Conservation (phyloP, 2,113 vertebrate species). For the Dryoscopus gambensis region DNA sequence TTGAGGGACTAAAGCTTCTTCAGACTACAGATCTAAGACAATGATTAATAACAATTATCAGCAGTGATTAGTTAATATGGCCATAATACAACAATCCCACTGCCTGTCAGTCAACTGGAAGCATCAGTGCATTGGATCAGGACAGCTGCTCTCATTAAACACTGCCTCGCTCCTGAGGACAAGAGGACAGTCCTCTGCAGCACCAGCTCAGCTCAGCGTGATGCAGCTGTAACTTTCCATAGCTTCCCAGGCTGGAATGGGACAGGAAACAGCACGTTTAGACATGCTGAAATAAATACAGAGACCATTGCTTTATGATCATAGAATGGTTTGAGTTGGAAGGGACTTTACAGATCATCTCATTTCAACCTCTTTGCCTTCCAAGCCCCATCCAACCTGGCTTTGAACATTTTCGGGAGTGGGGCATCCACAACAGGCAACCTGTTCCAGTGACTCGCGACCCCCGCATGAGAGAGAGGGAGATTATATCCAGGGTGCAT, state of each 20-base stretch:
- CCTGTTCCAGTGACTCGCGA: background rate
- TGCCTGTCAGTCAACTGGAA: background rate
- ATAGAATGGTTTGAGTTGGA: background rate
- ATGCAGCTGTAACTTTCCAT: background rate
- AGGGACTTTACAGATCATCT: background rate
- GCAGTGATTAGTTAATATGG: background rate
- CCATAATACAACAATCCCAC: constrained; percentile 19
- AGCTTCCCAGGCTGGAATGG: background rate
- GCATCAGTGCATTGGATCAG: background rate
- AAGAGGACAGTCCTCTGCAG: background rate
- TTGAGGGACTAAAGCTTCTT: background rate
- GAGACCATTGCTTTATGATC: background rate
- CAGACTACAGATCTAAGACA: background rate
- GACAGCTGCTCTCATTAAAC: background rate
- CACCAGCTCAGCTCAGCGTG: background rate
- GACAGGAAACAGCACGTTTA: background rate
- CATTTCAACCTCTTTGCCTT: background rate
- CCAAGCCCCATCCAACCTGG: background rate
- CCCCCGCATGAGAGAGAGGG: background rate
- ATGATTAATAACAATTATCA: constrained; percentile 21
- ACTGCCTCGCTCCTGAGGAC: background rate
- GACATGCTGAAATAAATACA: background rate
- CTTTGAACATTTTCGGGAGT: background rate
- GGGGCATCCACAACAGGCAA: background rate
- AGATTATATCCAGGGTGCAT: background rate